Conservation (phyloP, 2,888 invertebrate species). For the Selenia dentaria region DNA sequence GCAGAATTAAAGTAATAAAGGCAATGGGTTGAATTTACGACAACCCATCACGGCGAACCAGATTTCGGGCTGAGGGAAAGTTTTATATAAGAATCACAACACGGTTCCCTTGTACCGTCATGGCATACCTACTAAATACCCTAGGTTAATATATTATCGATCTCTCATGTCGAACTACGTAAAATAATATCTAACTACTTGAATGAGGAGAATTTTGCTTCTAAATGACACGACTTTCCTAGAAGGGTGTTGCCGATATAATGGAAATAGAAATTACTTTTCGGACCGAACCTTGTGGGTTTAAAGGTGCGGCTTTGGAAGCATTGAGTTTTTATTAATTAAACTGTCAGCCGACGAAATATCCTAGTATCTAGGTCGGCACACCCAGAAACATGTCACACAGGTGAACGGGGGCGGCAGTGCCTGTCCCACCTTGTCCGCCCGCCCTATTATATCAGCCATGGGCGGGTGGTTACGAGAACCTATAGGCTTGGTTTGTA, state of each 20-base stretch:
- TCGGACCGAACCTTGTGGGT: background rate
- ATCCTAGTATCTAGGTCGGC: conserved; percentile 63
- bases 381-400: conserved; percentile 46
- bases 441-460: background rate
- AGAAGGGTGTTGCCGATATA: too few relatives aligned
- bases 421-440: conserved; percentile 1
- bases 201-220: too few relatives aligned
- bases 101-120: too few relatives aligned
- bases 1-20: too few relatives aligned
- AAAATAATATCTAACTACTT: too few relatives aligned
- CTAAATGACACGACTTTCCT: too few relatives aligned
- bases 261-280: background rate
- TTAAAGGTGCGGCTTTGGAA: conserved; percentile 37
- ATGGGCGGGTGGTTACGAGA: conserved; percentile 10
- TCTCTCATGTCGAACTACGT: too few relatives aligned
- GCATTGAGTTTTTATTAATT: conserved; percentile 49
- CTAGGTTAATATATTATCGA: too few relatives aligned
- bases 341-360: conserved; percentile 44
- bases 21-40: background rate
- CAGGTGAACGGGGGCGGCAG: conserved; percentile 17
- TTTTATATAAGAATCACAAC: too few relatives aligned
- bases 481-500: too few relatives aligned
- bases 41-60: background rate
- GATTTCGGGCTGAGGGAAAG: too few relatives aligned
- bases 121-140: too few relatives aligned